Base-by-base conservation (phyloP, 1,140 invertebrate species). In the Stegodyphus mimosarum region DNA sequence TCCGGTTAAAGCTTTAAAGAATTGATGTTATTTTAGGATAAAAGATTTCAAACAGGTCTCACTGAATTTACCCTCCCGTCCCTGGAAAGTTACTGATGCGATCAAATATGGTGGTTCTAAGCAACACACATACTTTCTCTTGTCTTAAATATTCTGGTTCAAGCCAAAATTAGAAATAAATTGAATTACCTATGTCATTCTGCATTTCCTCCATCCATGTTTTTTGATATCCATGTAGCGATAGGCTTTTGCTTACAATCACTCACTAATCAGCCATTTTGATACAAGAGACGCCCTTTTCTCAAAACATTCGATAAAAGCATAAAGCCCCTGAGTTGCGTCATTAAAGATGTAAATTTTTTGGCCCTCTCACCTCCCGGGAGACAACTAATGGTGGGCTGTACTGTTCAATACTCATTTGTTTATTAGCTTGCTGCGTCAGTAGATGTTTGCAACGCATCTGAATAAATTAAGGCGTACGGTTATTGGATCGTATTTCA, bases 401-500 rank as follows among this genome's bases (percentile, higher is more conserved):
- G 5, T 15, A 13, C 49, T 50, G 9, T 50, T 72, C 48, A 15
- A 15, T 11, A 11, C 71, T 55, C 71, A 73, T 73, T 73, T 53
- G 71, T 73, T 73, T 73, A 73, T 73, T 73, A 73, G 51, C 15
- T 53, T 18, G 17, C 10, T 73, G 17, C 71, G 50, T 52, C 50
- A 51, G 71, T 49, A 48, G 70, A 50, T 72, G 51, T 51, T 72
- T 49, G 49, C 70, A 51, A 50, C n/a, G 7, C 50, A 53, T 50
- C 53, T 73, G 71, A 73, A 73, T 73, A 73, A 73, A 73, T 73
- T 73, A 73, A 53, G 15, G 51, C 17, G 51, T 53, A 73, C 50
- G 18, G 48, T 73, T 73, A 73, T 73, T 73, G 71, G 71, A 50
- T 73, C 71, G 51, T 73, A 73, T 73, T 73, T 73, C 71, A 73